Conservation (phyloP, 2,797 vertebrate genomes). For the Cuniculus paca region DNA sequence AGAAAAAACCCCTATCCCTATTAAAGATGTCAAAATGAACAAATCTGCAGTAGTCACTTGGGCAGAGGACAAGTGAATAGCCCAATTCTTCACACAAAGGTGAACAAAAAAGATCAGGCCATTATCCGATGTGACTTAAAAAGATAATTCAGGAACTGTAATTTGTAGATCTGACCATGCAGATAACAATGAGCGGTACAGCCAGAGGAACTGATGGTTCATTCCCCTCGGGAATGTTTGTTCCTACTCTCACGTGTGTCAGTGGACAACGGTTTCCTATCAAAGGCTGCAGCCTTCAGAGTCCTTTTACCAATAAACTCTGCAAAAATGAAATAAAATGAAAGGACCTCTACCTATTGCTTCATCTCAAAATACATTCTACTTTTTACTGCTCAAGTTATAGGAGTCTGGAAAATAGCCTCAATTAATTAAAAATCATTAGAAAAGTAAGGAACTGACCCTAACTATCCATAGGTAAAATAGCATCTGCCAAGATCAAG, state of each 20-base stretch:
- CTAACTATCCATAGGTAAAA: background rate
- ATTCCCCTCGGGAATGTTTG: background rate
- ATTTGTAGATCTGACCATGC: constrained; percentile 43
- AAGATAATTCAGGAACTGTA: constrained; percentile 27
- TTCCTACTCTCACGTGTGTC: no score
- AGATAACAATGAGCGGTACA: constrained; percentile 42
- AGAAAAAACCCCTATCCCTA: background rate
- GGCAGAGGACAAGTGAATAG: constrained; percentile 61
- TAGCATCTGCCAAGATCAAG: background rate
- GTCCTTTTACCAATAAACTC: background rate
- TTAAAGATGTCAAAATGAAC: constrained; percentile 58
- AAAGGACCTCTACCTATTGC: background rate
- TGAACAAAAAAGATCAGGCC: background rate
- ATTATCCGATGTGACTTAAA: constrained; percentile 60
- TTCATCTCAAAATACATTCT: background rate
- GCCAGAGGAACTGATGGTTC: background rate
- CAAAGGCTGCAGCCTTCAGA: background rate
- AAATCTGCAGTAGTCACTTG: constrained; percentile 27
- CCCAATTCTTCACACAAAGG: constrained; percentile 44
- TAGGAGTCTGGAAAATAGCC: background rate
- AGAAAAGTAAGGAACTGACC: background rate
- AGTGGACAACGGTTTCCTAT: background rate
- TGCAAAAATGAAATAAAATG: background rate
- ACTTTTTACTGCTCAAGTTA: background rate
- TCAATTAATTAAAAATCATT: background rate